Base-by-base conservation (phyloP, 37 sponge, comb jelly and placozoan species). In the Tethya wilhelma region DNA sequence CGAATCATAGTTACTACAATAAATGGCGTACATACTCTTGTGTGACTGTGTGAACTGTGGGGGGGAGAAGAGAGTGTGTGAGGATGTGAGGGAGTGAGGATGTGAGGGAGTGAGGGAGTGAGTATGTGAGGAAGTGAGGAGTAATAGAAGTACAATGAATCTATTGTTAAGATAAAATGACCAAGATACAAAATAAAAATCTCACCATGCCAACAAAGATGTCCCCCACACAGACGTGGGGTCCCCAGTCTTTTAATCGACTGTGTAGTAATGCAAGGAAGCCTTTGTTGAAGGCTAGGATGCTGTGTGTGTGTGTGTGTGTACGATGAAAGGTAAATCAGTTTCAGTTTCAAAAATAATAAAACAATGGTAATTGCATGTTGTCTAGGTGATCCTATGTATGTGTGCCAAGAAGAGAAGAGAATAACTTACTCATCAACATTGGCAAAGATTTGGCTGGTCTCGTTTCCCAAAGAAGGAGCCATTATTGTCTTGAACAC, bases 1-100 rank as follows among this genome's bases (percentile, higher is more conserved):
- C 7, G 90, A 64, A 79, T 94, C 92, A 62, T 94, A 94, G 71
- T 94, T 94, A 67, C 82, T 91, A 63, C 97, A 97, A 81, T 97
- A 97, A 30, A 94, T 91, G 31, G 95, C 79, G 37, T 97, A 97
- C 74, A 97, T 91, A 41, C 87, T 87, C 78, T 87, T 87, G 79
- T 92, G 84, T 19, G 78, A 65, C 38, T 87, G 93, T 37, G 85
- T 82, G 70, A 92, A 92, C 93, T 92, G 76, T 49, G 53, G 53
- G 53, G 14, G 53, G 53, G 53, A 62, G 64, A 62, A 9, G 44
- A 22, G 74, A 34, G 74, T 29, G 58, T 56, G 74, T 49, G 59
- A 32, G 71, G 23, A 44, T 42, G 71, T 38, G 71, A 30, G 71
- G 23, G 71, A 20, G 71, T 42, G 71, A 30, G 74, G 14, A 49